These are phyloP conservation scores for Pseudococcus longispinus DNA, from an alignment of 2,888 invertebrate genomes.

Conservation along the genomic window DNA sequence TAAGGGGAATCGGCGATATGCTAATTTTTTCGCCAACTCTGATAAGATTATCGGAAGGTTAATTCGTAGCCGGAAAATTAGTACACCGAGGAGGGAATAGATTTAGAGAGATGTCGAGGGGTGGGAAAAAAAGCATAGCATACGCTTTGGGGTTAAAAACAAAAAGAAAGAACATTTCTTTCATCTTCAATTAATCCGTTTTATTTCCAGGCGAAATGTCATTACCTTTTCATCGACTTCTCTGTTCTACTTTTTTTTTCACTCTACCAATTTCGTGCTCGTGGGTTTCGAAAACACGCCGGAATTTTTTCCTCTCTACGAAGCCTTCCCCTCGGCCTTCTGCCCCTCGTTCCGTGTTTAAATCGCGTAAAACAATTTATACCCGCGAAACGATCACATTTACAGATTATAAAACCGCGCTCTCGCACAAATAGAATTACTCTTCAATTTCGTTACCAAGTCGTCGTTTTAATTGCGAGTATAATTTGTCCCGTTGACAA, in stretches of 20 bases:
- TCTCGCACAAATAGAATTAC: not conserved
- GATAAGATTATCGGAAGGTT: conserved; percentile 29
- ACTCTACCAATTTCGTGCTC: no score
- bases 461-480: conserved; percentile 32
- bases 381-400: not conserved
- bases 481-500: conserved; percentile 39
- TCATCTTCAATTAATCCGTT: conserved; percentile 20
- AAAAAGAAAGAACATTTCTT: not conserved
- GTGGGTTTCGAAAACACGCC: no score
- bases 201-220: not conserved
- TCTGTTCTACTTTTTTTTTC: no score
- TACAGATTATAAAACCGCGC: conserved; percentile 10
- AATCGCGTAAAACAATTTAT: not conserved
- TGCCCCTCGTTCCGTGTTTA: no score
- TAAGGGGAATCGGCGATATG: not conserved
- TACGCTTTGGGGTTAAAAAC: conserved; percentile 11
- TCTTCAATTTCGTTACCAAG: conserved; percentile 30
- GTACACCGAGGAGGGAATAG: not conserved
- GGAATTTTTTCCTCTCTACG: not conserved
- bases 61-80: not conserved
- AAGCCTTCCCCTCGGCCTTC: not conserved
- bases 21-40: not conserved
- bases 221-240: conserved; percentile 15
- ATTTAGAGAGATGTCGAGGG: not conserved
- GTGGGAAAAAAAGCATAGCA: not conserved